Conservation (phyloP, 2,113 vertebrate genomes). For the Takifugu flavidus region DNA sequence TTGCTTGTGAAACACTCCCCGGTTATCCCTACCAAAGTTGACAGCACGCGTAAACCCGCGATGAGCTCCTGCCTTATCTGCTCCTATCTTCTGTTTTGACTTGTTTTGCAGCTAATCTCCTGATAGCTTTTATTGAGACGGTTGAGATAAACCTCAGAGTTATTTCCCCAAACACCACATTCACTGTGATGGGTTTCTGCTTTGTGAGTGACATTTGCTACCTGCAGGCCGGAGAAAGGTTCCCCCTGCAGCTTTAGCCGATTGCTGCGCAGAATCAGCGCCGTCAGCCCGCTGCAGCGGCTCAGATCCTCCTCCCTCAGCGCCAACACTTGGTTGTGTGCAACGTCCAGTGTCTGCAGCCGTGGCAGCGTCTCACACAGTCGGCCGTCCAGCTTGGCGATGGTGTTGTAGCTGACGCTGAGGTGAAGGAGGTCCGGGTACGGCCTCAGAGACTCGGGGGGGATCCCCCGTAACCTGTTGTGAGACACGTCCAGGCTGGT, state of each 20-base stretch:
- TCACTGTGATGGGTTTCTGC: neutral
- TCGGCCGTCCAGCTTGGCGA: conserved; percentile 75
- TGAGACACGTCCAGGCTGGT: conserved; percentile 85
- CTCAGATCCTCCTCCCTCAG: conserved; percentile 73
- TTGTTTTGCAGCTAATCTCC: no score
- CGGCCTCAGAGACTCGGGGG: conserved; percentile 64
- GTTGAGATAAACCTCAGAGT: no score
- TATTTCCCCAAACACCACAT: no score
- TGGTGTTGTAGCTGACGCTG: conserved; percentile 79
- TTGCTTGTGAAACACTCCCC: no score
- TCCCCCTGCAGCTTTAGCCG: conserved; percentile 74
- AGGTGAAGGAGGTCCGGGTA: conserved; percentile 78
- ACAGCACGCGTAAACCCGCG: no score
- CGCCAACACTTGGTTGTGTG: conserved; percentile 80
- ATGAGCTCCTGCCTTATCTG: no score
- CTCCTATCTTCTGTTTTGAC: no score
- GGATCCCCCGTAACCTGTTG: conserved; percentile 77
- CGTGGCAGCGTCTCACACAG: conserved; percentile 76
- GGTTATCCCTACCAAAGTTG: no score
- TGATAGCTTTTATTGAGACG: no score
- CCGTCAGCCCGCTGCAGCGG: conserved; percentile 71
- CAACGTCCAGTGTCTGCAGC: conserved; percentile 75
- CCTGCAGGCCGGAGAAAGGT: conserved; percentile 77
- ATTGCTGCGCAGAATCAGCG: conserved; percentile 80
- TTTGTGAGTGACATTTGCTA: conserved; percentile 25